Base-by-base conservation (phyloP, 2,113 vertebrate genomes). In the Carassius auratus region DNA sequence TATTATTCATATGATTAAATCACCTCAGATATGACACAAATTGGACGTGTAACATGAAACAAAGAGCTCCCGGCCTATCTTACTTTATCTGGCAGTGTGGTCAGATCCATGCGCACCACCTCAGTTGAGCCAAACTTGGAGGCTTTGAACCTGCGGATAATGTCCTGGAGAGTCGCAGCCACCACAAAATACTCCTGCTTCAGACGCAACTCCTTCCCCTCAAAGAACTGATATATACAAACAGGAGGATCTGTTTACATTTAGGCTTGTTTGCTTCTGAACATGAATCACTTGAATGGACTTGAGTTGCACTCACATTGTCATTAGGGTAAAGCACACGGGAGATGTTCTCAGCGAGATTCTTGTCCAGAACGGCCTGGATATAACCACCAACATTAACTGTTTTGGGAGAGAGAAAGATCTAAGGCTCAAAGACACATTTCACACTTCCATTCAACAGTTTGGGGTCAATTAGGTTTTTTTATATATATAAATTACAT, bases 181-280 rank as follows among this genome's bases (percentile, higher is more conserved):
- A 98, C 97, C 68, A 96, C 96, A 59, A 98, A 98, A 91, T 98
- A 98, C 90, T 97, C 97, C 93, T 97, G 97, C 92, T 97, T 98
- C 87, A 98, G 93, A 86, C 97, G 96, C 68, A 98, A 94, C 90
- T 98, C 97, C 90, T 97, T 98, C 2, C 97, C 97, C 87, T 98
- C 97, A 80, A 98, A 98, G 93, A 98, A 97, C 97, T 97, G 90
- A 2, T 10, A 86, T 45, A 87, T 48, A 88, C 33, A 84, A 73
- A 75, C 45, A 71, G 8, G 42, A 48, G 30, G 3, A 57, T 73
- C 57, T 45, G 50, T n/a, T 57, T 38, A 50, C 5, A 64, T 59
- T 75, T 10, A n/a, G 5, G 10, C 10, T 55, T 45, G 52, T 30
- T 45, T 68, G 13, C 55, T 81, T 48, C 8, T 52, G 42, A 26